Percentiles rank a stretch among this genome's conserved stretches.
These are phyloP conservation scores for Scolopax bukidnonensis DNA, from an alignment of 2,797 vertebrate species.

Conservation along the genomic window DNA sequence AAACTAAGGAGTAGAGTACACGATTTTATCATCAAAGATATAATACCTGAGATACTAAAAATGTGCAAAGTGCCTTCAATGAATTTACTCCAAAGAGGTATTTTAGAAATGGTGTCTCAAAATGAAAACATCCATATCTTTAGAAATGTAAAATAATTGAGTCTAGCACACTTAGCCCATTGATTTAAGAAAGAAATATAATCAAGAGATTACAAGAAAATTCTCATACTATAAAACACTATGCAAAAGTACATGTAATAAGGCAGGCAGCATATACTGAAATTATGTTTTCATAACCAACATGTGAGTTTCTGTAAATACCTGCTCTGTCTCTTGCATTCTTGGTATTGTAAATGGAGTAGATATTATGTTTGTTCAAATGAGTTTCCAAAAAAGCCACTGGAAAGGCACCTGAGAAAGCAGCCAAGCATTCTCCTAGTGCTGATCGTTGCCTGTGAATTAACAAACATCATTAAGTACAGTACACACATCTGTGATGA, in stretches of 20 bases:
- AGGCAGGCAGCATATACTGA: not conserved
- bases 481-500: not conserved
- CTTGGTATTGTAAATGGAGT: conserved; percentile 93
- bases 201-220: not conserved
- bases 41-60: not conserved
- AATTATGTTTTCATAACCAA: not conserved
- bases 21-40: not conserved
- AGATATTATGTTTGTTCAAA: conserved; percentile 90
- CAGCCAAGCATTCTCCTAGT: conserved; percentile 91
- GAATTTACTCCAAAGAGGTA: not conserved
- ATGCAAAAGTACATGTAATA: not conserved
- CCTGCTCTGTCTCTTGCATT: conserved; percentile 85
- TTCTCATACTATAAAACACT: not conserved
- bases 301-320: conserved; percentile 45
- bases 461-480: not conserved
- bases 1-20: not conserved
- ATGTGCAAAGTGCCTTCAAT: not conserved
- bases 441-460: conserved; percentile 89
- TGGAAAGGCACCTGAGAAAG: conserved; percentile 92
- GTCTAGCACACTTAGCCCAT: not conserved
- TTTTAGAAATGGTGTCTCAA: not conserved
- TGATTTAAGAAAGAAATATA: not conserved
- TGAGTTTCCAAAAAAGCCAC: conserved; percentile 94
- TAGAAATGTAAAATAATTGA: fast-evolving
- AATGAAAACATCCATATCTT: not conserved